These are phyloP conservation scores for Fukomys damarensis DNA, from an alignment of 2,113 vertebrate genomes.

Conservation along the genomic window DNA sequence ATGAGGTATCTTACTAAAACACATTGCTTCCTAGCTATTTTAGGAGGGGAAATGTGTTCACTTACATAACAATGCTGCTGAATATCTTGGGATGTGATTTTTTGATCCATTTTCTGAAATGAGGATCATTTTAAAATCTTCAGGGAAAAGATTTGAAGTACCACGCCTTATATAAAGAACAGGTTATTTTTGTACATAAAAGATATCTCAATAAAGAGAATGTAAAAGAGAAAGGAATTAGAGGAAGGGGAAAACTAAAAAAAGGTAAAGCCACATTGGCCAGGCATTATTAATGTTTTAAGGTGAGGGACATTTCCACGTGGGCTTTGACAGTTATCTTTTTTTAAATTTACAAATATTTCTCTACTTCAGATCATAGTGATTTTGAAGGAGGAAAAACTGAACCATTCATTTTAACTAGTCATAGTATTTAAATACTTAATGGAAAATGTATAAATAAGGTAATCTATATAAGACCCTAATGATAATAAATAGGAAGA, in stretches of 20 bases:
- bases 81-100: slow-evolving; percentile 47
- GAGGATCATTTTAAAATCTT: slow-evolving; percentile 37
- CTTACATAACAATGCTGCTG: neutral
- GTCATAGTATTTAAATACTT: neutral
- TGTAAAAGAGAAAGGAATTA: neutral
- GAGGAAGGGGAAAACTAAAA: neutral
- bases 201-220: neutral
- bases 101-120: slow-evolving; percentile 29
- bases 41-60: neutral
- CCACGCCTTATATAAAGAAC: neutral
- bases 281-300: neutral
- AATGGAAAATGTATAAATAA: neutral
- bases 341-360: neutral
- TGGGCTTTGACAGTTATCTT: neutral
- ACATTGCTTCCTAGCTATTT: neutral
- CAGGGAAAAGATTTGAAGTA: slow-evolving; percentile 23
- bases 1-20: neutral
- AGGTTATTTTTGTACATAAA: neutral
- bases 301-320: neutral
- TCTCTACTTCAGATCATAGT: neutral
- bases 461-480: neutral
- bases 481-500: neutral
- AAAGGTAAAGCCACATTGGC: neutral
- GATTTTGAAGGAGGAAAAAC: neutral
- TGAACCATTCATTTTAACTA: neutral